Percentiles rank a stretch among this genome's conserved stretches.
These are phyloP conservation scores for Pseudorhombus dupliciocellatus DNA, from an alignment of 2,113 vertebrate species.

Conservation along the genomic window DNA sequence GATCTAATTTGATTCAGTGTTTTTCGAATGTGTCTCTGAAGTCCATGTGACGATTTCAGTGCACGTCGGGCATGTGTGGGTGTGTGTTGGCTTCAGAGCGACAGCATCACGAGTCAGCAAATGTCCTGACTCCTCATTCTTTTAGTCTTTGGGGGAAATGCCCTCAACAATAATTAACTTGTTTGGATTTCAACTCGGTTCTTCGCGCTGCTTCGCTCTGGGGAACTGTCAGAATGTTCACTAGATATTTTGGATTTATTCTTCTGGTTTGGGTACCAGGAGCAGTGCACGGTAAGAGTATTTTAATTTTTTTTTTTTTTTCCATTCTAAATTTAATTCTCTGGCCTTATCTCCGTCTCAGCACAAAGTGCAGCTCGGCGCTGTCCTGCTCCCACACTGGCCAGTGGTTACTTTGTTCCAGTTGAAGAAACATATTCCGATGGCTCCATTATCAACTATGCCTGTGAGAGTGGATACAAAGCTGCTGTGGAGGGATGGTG, in stretches of 20 bases:
- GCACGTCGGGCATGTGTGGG: background rate
- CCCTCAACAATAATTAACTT: slow-evolving; percentile 50
- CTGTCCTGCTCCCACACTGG: slow-evolving; percentile 3
- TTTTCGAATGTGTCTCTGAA: too few relatives aligned
- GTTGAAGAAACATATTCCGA: background rate
- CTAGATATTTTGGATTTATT: slow-evolving; percentile 14
- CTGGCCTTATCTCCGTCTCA: slow-evolving; percentile 6
- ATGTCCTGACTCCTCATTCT: slow-evolving; percentile 9
- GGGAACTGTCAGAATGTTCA: slow-evolving; percentile 32
- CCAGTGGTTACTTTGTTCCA: slow-evolving; percentile 1
- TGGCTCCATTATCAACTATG: background rate
- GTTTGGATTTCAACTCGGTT: background rate
- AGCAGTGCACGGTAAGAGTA: slow-evolving; percentile 24
- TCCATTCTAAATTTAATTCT: background rate
- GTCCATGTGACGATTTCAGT: too few relatives aligned
- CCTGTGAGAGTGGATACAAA: slow-evolving; percentile 34
- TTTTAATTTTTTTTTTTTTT: background rate
- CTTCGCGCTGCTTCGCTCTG: background rate
- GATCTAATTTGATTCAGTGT: too few relatives aligned
- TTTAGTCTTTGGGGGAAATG: background rate
- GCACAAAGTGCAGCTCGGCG: background rate
- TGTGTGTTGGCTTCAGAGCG: slow-evolving; percentile 1
- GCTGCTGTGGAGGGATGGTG: slow-evolving; percentile 53
- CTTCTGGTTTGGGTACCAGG: slow-evolving; percentile 46
- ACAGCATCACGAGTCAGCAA: background rate